phyloP scores from a whole-genome alignment of 2,888 invertebrate genomes.

The Catocala sponsa region DNA sequence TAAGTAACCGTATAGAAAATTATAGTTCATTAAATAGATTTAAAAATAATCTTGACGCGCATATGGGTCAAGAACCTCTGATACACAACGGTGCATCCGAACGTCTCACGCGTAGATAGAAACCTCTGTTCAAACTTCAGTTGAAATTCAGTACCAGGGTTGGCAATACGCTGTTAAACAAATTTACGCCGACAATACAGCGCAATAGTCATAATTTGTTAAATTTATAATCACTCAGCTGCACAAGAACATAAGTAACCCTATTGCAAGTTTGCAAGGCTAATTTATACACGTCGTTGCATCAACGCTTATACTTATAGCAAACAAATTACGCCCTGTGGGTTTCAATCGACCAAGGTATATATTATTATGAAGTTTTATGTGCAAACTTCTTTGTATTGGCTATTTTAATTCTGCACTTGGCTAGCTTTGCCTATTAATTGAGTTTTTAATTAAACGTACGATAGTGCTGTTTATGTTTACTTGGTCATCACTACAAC shows the following conservation, averaged over 20 bases:
- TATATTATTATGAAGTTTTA: constrained; percentile 25
- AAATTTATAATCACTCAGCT: constrained; percentile 15
- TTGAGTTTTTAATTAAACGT: no score
- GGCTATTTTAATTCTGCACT: neutral
- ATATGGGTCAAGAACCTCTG: constrained; percentile 77
- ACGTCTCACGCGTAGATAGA: constrained; percentile 58
- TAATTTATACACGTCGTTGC: constrained; percentile 35
- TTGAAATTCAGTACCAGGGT: constrained; percentile 29
- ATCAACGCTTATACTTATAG: constrained; percentile 30
- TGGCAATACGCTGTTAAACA: constrained; percentile 22
- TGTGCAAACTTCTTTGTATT: constrained; percentile 23
- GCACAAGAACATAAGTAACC: constrained; percentile 21
- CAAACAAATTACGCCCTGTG: constrained; percentile 48
- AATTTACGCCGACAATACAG: constrained; percentile 2
- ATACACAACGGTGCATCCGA: constrained; percentile 59
- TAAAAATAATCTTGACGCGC: constrained; percentile 61
- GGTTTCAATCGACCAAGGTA: constrained; percentile 26
- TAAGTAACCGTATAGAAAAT: constrained; percentile 6
- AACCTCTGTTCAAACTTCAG: constrained; percentile 47
- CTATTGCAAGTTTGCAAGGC: constrained; percentile 38
- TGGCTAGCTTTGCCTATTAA: no score
- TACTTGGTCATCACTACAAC: neutral
- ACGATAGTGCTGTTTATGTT: neutral
- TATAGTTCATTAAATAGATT: constrained; percentile 11
- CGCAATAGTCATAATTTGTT: neutral